Percentiles rank a stretch among this genome's conserved stretches.
phyloP scores from a whole-genome alignment of 2,888 invertebrate genomes.

The Onthophagus sagittarius region DNA sequence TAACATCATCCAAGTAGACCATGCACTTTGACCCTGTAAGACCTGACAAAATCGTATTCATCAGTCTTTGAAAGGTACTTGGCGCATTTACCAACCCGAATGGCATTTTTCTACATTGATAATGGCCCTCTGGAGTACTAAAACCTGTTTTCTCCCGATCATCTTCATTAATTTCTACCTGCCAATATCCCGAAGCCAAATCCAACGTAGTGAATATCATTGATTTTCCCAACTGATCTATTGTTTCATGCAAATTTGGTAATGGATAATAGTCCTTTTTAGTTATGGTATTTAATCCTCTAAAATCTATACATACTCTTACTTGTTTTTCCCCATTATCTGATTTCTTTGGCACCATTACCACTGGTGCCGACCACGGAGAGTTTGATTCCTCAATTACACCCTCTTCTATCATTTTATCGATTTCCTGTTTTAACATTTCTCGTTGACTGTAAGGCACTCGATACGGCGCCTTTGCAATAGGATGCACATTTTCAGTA shows the following conservation, averaged over 20 bases:
- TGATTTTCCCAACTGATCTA: background rate
- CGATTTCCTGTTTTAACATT: constrained; percentile 5
- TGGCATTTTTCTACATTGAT: no score
- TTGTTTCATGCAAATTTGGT: constrained; percentile 9
- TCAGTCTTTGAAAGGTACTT: no score
- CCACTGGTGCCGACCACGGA: constrained; percentile 9
- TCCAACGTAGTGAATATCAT: no score
- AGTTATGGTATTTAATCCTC: background rate
- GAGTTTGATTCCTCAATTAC: constrained; percentile 4
- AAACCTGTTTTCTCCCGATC: no score
- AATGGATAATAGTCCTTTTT: constrained; percentile 15
- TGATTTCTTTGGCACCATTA: background rate
- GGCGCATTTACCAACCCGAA: no score
- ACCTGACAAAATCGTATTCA: no score
- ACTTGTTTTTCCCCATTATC: constrained; percentile 6
- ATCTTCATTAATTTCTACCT: no score
- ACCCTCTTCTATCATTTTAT: background rate
- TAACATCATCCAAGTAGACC: no score
- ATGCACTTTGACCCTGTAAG: no score
- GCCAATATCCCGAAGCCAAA: no score
- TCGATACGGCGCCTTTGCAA: background rate
- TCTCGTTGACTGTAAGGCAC: background rate
- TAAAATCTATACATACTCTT: constrained; percentile 16
- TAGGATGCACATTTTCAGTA: background rate
- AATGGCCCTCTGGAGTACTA: no score